A percentile compares a stretch with the other conserved stretches of the same genome.
Evolutionary conservation across 2,888 invertebrate species (phyloP).

Genomic region (Anthrax anthrax): DNA sequence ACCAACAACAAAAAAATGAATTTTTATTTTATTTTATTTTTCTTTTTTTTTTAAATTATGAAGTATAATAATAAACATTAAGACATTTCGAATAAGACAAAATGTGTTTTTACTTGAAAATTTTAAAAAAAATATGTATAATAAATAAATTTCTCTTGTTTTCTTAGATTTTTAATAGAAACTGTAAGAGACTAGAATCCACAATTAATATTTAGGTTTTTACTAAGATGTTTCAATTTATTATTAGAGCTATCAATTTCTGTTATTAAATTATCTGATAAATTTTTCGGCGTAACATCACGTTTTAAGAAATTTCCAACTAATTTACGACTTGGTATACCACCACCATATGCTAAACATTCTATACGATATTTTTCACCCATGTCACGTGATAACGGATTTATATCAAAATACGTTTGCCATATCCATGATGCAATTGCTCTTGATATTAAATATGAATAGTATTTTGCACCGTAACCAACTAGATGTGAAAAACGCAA

Average conservation of each 20-base stretch:
- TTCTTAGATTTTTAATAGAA: no score
- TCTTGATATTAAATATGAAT: constrained; percentile 89
- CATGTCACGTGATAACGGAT: constrained; percentile 60
- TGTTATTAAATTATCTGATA: constrained; percentile 67
- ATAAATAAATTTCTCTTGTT: no score
- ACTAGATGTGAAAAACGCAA: constrained; percentile 90
- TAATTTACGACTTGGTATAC: constrained; percentile 62
- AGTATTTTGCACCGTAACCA: constrained; percentile 98
- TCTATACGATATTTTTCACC: constrained; percentile 66
- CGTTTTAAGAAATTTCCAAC: constrained; percentile 65
- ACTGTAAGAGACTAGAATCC: background rate
- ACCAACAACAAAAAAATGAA: constrained; percentile 14
- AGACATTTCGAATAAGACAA: no score
- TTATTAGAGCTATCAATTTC: constrained; percentile 54
- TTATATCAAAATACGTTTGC: constrained; percentile 66
- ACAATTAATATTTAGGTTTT: constrained; percentile 1
- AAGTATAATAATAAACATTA: no score
- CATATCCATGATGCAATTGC: constrained; percentile 89
- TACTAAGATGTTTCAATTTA: constrained; percentile 28
- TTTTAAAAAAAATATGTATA: no score
- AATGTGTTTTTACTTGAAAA: no score
- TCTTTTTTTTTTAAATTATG: background rate
- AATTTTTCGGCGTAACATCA: constrained; percentile 56
- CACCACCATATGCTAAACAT: constrained; percentile 77
- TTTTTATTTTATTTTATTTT: background rate